phyloP scores from a whole-genome alignment of 2,888 invertebrate species.

The Drosophila prostipennis region DNA sequence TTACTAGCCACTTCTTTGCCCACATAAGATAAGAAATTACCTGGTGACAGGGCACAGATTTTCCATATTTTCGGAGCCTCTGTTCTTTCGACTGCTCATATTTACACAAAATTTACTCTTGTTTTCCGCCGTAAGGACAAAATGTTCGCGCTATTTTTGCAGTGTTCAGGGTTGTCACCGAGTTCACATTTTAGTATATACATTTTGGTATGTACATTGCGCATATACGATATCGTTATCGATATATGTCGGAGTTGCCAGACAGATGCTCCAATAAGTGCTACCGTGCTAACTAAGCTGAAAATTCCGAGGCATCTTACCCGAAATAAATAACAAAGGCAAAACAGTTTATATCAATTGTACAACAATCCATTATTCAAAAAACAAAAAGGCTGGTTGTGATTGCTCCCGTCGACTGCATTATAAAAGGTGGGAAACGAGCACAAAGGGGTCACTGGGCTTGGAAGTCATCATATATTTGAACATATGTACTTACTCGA shows the following conservation, averaged over 20 bases:
- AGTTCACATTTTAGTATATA: background rate
- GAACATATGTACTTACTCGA: background rate
- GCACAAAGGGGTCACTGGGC: background rate
- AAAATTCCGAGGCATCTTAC: background rate
- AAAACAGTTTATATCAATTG: constrained; percentile 1
- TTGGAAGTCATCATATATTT: background rate
- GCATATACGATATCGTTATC: background rate
- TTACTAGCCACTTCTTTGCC: background rate
- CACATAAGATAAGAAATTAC: constrained; percentile 53
- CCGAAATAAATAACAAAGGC: constrained; percentile 15
- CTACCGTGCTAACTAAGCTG: constrained; percentile 1
- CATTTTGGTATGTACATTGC: no score
- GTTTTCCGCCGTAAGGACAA: constrained; percentile 51
- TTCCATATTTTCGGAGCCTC: constrained; percentile 80
- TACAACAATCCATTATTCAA: background rate
- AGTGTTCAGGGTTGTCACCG: constrained; percentile 22
- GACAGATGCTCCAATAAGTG: background rate
- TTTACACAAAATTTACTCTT: constrained; percentile 55
- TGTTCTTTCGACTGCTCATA: constrained; percentile 79
- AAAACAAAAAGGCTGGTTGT: constrained; percentile 19
- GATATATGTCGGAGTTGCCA: constrained; percentile 1
- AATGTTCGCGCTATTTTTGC: constrained; percentile 70
- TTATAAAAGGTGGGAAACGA: constrained; percentile 1
- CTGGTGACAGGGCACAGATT: constrained; percentile 82
- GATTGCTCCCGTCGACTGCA: background rate